Evolutionary conservation across 1,140 invertebrate species (phyloP), one percentile per base, ranked within the genome.

Genomic region (Paracyclopina nana): DNA sequence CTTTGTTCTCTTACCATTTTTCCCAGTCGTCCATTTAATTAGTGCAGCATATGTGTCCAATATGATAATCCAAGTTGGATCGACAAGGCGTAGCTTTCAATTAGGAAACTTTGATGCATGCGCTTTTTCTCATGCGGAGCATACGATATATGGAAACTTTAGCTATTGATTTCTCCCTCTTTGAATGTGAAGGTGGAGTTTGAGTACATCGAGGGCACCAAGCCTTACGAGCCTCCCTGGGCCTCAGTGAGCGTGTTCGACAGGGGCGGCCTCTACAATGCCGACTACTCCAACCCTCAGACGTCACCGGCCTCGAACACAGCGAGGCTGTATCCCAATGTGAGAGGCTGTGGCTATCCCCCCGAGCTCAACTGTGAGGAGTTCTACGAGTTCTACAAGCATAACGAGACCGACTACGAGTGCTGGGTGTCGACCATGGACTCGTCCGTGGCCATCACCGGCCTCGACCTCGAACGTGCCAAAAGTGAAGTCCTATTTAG

Each of bases 291-390:
- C n/a, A n/a, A n/a, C n/a, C n/a, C n/a, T n/a, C 55, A 22, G 41
- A 46, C 12, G 34, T 45, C 51, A 31, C 46, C 9, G 6, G 1
- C 50, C 12, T 31, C 20, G 45, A 38, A 24, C 43, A 41, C n/a
- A 20, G 40, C 50, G n/a, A 22, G 34, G 12, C 53, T 64, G 6
- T 58, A 57, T 38, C 61, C 61, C 4, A 64, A 62, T 53, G 57
- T 60, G 22, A 54, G 59, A 38, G 61, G 62, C 4, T 64, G 63
- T 53, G 60, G 62, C 11, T 62, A 61, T 45, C 60, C 61, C 29
- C 58, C 60, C 14, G 57, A 60, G 12, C 51, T 57, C 11, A 41
- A 57, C 22, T 64, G 63, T 52, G 50, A 52, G 24, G 26, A 52
- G 31, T 52, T 52, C 14, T 52, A 22, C 27, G 27, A 44, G n/a